Percentiles rank a stretch among this genome's conserved stretches.
These are phyloP conservation scores for Columba guinea DNA, from an alignment of 2,797 vertebrate genomes.

Conservation along the genomic window DNA sequence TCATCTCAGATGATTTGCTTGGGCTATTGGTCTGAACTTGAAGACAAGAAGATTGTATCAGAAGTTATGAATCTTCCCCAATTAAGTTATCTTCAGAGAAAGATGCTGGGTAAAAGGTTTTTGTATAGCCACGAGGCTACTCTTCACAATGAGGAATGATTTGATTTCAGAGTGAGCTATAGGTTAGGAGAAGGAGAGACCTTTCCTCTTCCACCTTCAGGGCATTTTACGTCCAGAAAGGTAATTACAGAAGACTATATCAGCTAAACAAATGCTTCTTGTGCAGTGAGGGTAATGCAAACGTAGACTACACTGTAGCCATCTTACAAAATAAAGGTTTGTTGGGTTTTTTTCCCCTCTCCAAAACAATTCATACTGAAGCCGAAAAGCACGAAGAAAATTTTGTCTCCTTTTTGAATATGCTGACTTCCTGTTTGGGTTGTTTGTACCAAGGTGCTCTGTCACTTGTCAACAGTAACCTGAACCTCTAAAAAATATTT, in stretches of 20 bases:
- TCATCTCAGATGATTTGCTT: slow-evolving; percentile 49
- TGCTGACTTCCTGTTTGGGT: neutral
- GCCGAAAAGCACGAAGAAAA: neutral
- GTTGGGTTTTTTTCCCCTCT: neutral
- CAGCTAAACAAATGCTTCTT: slow-evolving; percentile 42
- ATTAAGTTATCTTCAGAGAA: slow-evolving; percentile 60
- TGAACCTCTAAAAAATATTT: slow-evolving; percentile 43
- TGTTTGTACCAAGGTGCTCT: neutral
- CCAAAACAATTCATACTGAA: neutral
- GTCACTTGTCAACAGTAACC: slow-evolving; percentile 38
- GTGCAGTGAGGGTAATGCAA: neutral
- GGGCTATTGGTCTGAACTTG: slow-evolving; percentile 51
- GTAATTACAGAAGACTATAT: slow-evolving; percentile 60
- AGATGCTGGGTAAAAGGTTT: slow-evolving; percentile 59
- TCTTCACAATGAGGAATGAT: slow-evolving; percentile 53
- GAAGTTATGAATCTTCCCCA: slow-evolving; percentile 69
- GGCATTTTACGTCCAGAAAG: slow-evolving; percentile 25
- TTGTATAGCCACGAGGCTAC: slow-evolving; percentile 56
- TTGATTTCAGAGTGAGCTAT: slow-evolving; percentile 62
- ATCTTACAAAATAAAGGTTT: neutral
- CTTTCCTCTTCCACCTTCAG: slow-evolving; percentile 45
- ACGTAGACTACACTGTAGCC: neutral
- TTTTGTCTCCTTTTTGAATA: neutral
- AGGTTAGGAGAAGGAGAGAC: slow-evolving; percentile 34
- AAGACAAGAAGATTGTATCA: slow-evolving; percentile 64